phyloP scores from a whole-genome alignment of 2,888 invertebrate species.

The Plebejus anna region DNA sequence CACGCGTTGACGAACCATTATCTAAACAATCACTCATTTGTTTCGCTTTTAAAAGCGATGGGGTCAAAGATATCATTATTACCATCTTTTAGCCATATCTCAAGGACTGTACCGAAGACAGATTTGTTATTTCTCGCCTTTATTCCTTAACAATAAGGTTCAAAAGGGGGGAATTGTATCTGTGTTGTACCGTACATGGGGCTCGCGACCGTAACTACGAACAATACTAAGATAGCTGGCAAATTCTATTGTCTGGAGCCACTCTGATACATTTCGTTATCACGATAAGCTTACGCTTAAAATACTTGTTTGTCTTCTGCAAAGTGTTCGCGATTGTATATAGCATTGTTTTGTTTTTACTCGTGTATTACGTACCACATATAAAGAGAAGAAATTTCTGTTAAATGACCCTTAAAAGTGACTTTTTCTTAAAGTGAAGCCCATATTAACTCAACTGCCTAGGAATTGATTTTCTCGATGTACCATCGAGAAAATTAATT shows the following conservation, averaged over 20 bases:
- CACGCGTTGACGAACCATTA: conserved; percentile 7
- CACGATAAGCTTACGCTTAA: conserved; percentile 52
- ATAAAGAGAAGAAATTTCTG: too few species aligned
- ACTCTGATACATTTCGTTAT: conserved; percentile 56
- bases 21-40: conserved; percentile 19
- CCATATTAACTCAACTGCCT: too few species aligned
- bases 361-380: not conserved
- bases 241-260: conserved; percentile 46
- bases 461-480: too few species aligned
- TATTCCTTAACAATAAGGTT: not conserved
- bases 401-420: too few species aligned
- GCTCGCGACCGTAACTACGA: conserved; percentile 42
- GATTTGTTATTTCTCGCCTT: not conserved
- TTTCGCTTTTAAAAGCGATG: conserved; percentile 26
- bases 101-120: not conserved
- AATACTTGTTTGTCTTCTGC: conserved; percentile 26
- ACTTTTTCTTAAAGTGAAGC: too few species aligned
- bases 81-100: conserved; percentile 26
- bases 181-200: not conserved
- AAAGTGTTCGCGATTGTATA: conserved; percentile 13
- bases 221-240: conserved; percentile 43
- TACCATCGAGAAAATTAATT: too few species aligned
- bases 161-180: not conserved
- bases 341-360: not conserved
- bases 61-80: conserved; percentile 27